phyloP scores from a whole-genome alignment of 1,140 invertebrate genomes.

The Scaptomyza pallida region DNA sequence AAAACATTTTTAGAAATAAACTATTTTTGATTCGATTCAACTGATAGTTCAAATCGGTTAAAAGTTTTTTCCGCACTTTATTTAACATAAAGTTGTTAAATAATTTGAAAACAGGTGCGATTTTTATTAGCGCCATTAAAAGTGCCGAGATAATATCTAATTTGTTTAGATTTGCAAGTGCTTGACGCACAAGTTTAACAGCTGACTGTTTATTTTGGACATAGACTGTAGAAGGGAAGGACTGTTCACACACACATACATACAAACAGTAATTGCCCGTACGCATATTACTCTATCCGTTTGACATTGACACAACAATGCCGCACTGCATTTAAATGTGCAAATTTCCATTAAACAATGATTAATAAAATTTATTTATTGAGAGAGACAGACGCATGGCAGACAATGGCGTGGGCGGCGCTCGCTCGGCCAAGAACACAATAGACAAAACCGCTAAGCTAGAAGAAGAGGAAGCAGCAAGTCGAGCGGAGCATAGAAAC shows the following conservation, averaged over 20 bases:
- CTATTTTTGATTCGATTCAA: too few relatives aligned
- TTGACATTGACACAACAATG: not conserved
- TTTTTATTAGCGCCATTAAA: constrained; percentile 16
- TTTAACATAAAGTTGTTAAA: constrained; percentile 6
- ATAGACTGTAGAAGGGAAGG: constrained; percentile 23
- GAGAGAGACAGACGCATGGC: constrained; percentile 38
- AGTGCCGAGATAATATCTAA: constrained; percentile 1
- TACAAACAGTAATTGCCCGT: not conserved
- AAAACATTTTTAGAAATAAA: not conserved
- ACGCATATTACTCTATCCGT: constrained; percentile 1
- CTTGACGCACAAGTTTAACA: constrained; percentile 8
- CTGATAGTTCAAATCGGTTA: constrained; percentile 2
- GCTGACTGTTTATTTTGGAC: constrained; percentile 15
- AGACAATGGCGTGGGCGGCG: constrained; percentile 43
- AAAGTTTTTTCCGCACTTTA: not conserved
- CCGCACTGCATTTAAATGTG: constrained; percentile 53
- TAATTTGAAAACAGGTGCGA: constrained; percentile 1
- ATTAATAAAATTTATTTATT: constrained; percentile 27
- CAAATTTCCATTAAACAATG: constrained; percentile 31
- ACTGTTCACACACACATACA: constrained; percentile 44
- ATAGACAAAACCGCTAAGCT: constrained; percentile 20
- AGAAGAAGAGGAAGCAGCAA: constrained; percentile 32
- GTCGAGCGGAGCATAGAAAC: constrained; percentile 29
- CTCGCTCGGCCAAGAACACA: constrained; percentile 12
- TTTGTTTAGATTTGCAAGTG: not conserved